These are phyloP conservation scores for Idaea dimidiata DNA, from an alignment of 2,888 invertebrate genomes.

Conservation along the genomic window DNA sequence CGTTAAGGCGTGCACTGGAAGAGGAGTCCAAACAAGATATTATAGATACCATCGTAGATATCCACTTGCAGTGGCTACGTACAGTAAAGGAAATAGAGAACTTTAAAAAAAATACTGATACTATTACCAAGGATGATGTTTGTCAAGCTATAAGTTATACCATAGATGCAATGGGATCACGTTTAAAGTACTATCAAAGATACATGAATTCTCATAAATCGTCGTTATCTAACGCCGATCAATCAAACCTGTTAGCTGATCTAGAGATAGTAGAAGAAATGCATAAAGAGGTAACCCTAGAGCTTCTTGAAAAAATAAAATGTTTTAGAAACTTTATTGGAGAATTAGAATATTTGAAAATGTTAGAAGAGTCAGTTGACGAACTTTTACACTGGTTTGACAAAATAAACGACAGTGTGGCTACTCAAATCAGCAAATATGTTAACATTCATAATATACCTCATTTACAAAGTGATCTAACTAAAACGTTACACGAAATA, in stretches of 20 bases:
- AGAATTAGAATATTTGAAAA: slow-evolving; percentile 48
- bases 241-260: slow-evolving; percentile 52
- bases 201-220: slow-evolving; percentile 52
- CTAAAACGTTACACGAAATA: slow-evolving; percentile 62
- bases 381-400: slow-evolving; percentile 65
- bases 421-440: slow-evolving; percentile 51
- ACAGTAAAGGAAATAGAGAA: slow-evolving; percentile 59
- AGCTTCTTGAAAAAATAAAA: slow-evolving; percentile 52
- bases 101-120: slow-evolving; percentile 42
- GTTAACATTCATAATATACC: slow-evolving; percentile 49
- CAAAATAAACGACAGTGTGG: slow-evolving; percentile 58
- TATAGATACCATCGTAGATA: slow-evolving; percentile 59
- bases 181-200: slow-evolving; percentile 56
- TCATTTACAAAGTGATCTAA: slow-evolving; percentile 49
- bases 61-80: slow-evolving; percentile 66
- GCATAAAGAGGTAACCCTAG: slow-evolving; percentile 53
- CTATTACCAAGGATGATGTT: slow-evolving; percentile 49
- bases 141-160: slow-evolving; percentile 58
- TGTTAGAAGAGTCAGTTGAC: slow-evolving; percentile 42
- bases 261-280: slow-evolving; percentile 70
- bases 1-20: slow-evolving; percentile 45
- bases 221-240: slow-evolving; percentile 43
- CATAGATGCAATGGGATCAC: slow-evolving; percentile 53
- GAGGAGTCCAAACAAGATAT: slow-evolving; percentile 39
- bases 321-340: slow-evolving; percentile 47